phyloP scores from a whole-genome alignment of 2,113 vertebrate species.

The Indicator maculatus region DNA sequence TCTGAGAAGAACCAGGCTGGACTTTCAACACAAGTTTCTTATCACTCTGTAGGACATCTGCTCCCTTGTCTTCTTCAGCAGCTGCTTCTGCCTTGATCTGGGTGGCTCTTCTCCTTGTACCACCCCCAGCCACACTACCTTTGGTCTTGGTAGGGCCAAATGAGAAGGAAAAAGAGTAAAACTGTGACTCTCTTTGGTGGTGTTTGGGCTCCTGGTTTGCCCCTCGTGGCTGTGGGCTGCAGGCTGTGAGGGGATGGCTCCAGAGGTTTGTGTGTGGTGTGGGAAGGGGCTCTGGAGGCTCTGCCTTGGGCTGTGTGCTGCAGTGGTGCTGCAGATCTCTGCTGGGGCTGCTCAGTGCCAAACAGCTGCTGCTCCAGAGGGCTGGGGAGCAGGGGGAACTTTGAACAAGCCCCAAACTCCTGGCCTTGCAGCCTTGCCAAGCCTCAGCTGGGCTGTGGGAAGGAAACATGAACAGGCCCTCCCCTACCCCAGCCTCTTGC shows the following conservation, averaged over 20 bases:
- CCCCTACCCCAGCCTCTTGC: neutral
- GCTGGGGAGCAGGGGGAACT: neutral
- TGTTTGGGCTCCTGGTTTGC: neutral
- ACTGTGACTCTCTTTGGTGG: too few species aligned
- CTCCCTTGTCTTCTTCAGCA: neutral
- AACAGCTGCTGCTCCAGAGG: neutral
- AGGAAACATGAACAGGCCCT: accelerated
- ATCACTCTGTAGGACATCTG: neutral
- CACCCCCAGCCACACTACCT: accelerated
- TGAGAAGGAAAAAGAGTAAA: neutral
- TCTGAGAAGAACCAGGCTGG: neutral
- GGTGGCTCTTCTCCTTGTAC: neutral
- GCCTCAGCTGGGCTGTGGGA: neutral
- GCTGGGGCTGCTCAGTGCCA: neutral
- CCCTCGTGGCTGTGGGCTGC: neutral
- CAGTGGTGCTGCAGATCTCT: neutral
- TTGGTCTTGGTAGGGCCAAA: neutral
- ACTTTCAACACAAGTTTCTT: accelerated
- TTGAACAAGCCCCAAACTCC: neutral
- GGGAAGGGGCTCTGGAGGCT: neutral
- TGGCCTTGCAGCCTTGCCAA: neutral
- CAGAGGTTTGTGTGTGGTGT: neutral
- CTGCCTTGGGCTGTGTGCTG: neutral
- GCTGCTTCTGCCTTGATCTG: accelerated
- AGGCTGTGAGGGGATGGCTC: neutral